Evolutionary conservation across 2,888 invertebrate species (phyloP), one percentile per base, ranked within the genome.

Genomic region (Nymphalis polychloros): DNA sequence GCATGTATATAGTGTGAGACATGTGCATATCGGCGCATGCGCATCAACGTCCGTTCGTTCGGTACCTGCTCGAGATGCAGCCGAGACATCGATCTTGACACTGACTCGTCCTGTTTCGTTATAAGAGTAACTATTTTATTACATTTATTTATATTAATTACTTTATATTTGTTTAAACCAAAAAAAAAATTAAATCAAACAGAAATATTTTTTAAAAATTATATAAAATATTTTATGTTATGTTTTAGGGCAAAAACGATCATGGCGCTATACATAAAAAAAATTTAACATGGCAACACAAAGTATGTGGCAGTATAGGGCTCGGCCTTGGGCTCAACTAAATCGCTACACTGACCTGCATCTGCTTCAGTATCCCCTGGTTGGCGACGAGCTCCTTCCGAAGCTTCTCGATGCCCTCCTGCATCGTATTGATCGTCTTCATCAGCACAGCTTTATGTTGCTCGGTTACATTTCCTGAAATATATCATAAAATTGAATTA

Each of bases 401-500:
- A 2, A 97, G 92, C 59, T 94, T 95, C 81, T 97, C 97, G 59
- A 98, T 97, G 16, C 96, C 96, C 72, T 95, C 96, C 77, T 97
- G 97, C 2, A 97, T 94, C 0, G 95, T 94, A 81, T 96, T 97
- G 62, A 98, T 96, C 0, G 98, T 97, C 68, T 94, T 94, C 88
- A 97, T 93, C 2, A 98, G 91, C 0, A 94, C 93, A 0, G 95
- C 94, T 63, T 96, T 95, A 79, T 97, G 97, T 8, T 96, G 94
- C n/a, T 95, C 95, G 10, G 94, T 89, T 0, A 94, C 93, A 71
- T 93, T 94, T 76, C 86, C 86, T 93, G 78, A 0, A 41, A 48
- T 57, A 23, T 23, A 19, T 27, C 6, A 5, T 19, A 5, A 7
- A n/a, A 13, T 13, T 13, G 13, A 41, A 41, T 13, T 41, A 41